A percentile compares a stretch with the other conserved stretches of the same genome.
Evolutionary conservation across 2,888 invertebrate genomes (phyloP).

Genomic region (Orgyia antiqua): DNA sequence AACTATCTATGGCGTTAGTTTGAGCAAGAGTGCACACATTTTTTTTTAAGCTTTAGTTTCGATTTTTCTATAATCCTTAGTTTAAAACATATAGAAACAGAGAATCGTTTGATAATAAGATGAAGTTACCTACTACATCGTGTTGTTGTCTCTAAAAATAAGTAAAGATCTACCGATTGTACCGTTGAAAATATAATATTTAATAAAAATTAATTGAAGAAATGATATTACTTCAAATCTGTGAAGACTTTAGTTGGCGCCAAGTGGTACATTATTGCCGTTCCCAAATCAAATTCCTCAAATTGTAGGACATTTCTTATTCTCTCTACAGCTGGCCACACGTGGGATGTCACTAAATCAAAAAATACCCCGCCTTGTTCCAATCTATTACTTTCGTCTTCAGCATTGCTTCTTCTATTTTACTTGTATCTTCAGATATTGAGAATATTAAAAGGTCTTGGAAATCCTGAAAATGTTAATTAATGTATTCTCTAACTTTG

Average conservation of each 20-base stretch:
- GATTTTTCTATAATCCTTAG: too few relatives aligned
- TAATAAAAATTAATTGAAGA: too few relatives aligned
- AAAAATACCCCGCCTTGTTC: conserved; percentile 11
- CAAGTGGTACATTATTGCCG: conserved; percentile 13
- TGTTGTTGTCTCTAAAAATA: too few relatives aligned
- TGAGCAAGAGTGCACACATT: too few relatives aligned
- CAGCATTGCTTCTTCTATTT: conserved; percentile 28
- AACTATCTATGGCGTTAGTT: too few relatives aligned
- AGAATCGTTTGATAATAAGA: too few relatives aligned
- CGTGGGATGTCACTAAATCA: conserved; percentile 15
- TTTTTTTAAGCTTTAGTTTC: too few relatives aligned
- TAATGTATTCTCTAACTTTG: too few relatives aligned
- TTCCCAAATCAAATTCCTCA: conserved; percentile 7
- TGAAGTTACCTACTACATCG: too few relatives aligned
- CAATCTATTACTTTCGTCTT: conserved; percentile 31
- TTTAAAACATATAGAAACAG: too few relatives aligned
- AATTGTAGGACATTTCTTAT: conserved; percentile 8
- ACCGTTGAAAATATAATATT: too few relatives aligned
- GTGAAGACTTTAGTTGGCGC: conserved; percentile 10
- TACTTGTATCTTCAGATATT: conserved; percentile 23
- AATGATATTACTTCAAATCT: conserved; percentile 16
- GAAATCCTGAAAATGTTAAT: conserved; percentile 12
- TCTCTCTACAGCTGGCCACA: conserved; percentile 12
- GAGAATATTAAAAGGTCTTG: conserved; percentile 21
- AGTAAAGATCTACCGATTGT: too few relatives aligned